Evolutionary conservation across 2,888 invertebrate genomes (phyloP).

Genomic region (Sminthurinus aureus): DNA sequence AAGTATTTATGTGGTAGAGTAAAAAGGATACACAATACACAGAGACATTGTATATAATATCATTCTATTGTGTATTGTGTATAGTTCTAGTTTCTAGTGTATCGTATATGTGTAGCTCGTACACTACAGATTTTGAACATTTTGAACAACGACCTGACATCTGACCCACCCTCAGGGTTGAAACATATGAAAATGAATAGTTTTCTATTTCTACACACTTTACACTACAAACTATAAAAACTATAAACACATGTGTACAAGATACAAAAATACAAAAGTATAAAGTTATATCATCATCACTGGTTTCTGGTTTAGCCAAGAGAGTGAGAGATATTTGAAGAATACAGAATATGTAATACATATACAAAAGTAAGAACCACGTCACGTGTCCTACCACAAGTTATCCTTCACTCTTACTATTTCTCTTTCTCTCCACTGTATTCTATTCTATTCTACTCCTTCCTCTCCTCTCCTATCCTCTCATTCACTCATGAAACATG

Average conservation of each 20-base stretch:
- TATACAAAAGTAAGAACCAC: slow-evolving; percentile 23
- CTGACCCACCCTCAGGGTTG: slow-evolving; percentile 37
- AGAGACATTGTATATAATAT: not conserved
- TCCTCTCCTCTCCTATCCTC: not conserved
- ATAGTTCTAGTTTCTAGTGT: too few species aligned
- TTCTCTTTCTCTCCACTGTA: too few species aligned
- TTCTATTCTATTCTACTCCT: too few species aligned
- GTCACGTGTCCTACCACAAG: slow-evolving; percentile 42
- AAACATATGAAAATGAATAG: not conserved
- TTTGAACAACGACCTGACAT: slow-evolving; percentile 29
- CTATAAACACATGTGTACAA: too few species aligned
- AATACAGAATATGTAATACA: not conserved
- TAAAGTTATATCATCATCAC: not conserved
- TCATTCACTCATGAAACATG: slow-evolving; percentile 42
- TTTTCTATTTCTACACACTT: not conserved
- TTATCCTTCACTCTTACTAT: slow-evolving; percentile 37
- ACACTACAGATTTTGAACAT: not conserved
- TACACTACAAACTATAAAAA: not conserved
- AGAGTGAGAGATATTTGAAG: not conserved
- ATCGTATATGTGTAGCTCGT: not conserved
- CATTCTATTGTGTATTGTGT: too few species aligned
- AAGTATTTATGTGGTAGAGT: not conserved
- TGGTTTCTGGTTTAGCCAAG: not conserved
- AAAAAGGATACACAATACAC: not conserved
- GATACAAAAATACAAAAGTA: not conserved